A percentile compares a stretch with the other conserved stretches of the same genome.
phyloP scores from a whole-genome alignment of 2,888 invertebrate species.

The Notocelia uddmanniana region DNA sequence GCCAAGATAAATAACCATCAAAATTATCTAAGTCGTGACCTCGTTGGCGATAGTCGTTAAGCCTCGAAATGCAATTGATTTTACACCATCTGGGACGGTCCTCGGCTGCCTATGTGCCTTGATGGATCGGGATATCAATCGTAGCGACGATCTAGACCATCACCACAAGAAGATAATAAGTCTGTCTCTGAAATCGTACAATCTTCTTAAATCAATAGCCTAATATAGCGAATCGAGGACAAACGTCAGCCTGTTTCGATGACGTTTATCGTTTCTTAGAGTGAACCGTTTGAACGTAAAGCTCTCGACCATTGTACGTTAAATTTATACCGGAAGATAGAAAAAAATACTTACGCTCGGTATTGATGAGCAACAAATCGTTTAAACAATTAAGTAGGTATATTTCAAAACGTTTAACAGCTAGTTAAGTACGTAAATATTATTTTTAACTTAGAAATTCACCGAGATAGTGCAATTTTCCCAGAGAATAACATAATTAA shows the following conservation, averaged over 20 bases:
- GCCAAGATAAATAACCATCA: neutral
- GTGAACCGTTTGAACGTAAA: neutral
- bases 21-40: slow-evolving; percentile 7
- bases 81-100: slow-evolving; percentile 17
- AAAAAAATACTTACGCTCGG: no score
- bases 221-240: neutral
- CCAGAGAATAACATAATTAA: slow-evolving; percentile 17
- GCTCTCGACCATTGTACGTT: neutral
- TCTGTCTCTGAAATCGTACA: slow-evolving; percentile 1
- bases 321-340: no score
- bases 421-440: slow-evolving; percentile 7
- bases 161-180: neutral
- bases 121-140: slow-evolving; percentile 18
- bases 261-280: neutral
- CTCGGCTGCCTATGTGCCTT: slow-evolving; percentile 21
- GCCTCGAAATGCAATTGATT: slow-evolving; percentile 1
- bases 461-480: slow-evolving; percentile 16
- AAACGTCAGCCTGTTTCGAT: neutral
- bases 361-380: no score
- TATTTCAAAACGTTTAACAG: neutral
- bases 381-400: neutral
- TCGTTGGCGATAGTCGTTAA: slow-evolving; percentile 9
- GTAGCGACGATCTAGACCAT: neutral
- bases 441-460: slow-evolving; percentile 5
- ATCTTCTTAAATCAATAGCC: neutral